These are phyloP conservation scores for Malurus melanocephalus DNA, from an alignment of 2,113 vertebrate genomes.

Conservation along the genomic window DNA sequence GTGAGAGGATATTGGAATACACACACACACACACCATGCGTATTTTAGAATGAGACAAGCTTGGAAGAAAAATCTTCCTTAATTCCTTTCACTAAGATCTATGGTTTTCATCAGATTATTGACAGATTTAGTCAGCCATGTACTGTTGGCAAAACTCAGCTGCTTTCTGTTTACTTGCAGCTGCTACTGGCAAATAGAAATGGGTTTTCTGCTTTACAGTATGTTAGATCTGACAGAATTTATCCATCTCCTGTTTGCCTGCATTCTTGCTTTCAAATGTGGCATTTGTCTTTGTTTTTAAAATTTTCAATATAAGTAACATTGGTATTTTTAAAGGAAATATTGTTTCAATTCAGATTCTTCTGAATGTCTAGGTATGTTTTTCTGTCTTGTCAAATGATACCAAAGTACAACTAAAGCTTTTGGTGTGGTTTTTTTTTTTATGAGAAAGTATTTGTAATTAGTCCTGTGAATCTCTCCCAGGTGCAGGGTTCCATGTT, in stretches of 20 bases:
- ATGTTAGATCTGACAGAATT: not conserved
- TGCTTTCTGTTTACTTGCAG: slow-evolving; percentile 24
- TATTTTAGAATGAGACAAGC: slow-evolving; percentile 15
- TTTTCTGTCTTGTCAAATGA: not conserved
- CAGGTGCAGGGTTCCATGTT: not conserved
- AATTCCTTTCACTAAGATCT: slow-evolving; percentile 30
- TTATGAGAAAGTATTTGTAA: not conserved
- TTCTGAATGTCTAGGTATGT: not conserved
- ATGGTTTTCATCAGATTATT: slow-evolving; percentile 46
- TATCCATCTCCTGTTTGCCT: not conserved
- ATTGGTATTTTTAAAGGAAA: not conserved
- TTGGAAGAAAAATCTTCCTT: slow-evolving; percentile 18
- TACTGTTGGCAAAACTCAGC: slow-evolving; percentile 21
- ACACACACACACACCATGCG: not conserved
- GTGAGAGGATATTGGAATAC: not conserved
- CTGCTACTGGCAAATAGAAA: slow-evolving; percentile 1
- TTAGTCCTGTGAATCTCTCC: not conserved
- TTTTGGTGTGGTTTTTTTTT: not conserved
- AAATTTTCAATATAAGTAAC: not conserved
- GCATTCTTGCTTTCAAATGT: not conserved
- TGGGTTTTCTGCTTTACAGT: not conserved
- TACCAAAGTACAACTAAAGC: not conserved
- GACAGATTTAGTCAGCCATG: slow-evolving; percentile 16
- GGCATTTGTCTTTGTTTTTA: not conserved
- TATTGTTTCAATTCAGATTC: not conserved